Evolutionary conservation across 2,113 vertebrate species (phyloP), one percentile per base, ranked within the genome.

Genomic region (Poecile atricapillus): DNA sequence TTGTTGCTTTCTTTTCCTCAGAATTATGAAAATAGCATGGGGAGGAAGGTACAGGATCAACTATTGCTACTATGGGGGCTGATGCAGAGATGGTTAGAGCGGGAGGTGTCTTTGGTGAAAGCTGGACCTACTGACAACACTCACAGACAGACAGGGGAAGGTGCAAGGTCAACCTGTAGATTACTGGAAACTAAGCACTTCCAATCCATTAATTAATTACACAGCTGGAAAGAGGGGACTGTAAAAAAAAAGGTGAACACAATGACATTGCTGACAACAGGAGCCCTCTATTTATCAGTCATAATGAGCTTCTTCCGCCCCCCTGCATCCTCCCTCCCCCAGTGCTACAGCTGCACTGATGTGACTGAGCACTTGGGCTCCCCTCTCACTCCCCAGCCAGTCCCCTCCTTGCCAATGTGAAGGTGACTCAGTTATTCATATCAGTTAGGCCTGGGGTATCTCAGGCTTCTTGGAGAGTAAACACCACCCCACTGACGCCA

Each of bases 191-290:
- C 67, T 70, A 95, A 97, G 86, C 71, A 94, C 91, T 95, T 95
- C 80, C 91, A 87, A 94, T 92, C 94, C 88, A 93, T 94, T 96
- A 97, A 97, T 97, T 97, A 97, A 97, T 96, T 97, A 95, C 94
- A 91, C 97, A 97, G 96, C 91, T 97, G 94, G 96, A 97, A 97
- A 96, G 86, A 96, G 83, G 94, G 96, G 91, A 95, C 93, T 91
- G 64, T 64, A 71, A 87, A 90, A 85, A 85, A 94, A 97, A 96
- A 94, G 93, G 94, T 95, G 96, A 97, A 89, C 10, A 83, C 94
- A 97, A 96, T 97, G 95, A 97, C 96, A 97, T 77, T 91, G 93
- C 91, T 95, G 95, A 93, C 95, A 96, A 97, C 78, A 49, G 90
- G 81, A 97, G 78, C 91, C 95, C 90, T 94, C 92, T 95, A 95